Evolutionary conservation across 2,113 vertebrate genomes (phyloP).

Genomic region (Paratilapia polleni): DNA sequence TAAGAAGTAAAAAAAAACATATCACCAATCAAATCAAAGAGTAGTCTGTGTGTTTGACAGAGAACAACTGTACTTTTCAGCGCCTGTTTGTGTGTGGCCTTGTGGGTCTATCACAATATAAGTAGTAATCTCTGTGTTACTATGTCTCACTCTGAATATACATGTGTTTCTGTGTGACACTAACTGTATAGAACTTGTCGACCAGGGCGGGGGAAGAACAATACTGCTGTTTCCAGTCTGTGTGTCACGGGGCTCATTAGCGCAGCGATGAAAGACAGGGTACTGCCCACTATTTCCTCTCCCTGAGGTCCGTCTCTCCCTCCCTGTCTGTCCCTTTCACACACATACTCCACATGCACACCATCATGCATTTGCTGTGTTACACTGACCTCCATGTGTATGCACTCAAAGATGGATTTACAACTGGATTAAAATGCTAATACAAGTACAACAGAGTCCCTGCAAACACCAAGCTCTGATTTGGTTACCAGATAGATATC

Average conservation of each 20-base stretch:
- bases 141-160: constrained; percentile 27
- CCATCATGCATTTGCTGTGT: background rate
- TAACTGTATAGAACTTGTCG: constrained; percentile 56
- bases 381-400: constrained; percentile 18
- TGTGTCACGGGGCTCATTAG: constrained; percentile 79
- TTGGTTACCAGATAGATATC: background rate
- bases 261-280: constrained; percentile 71
- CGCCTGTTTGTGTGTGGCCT: background rate
- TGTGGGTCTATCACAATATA: constrained; percentile 7
- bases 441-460: background rate
- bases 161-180: constrained; percentile 55
- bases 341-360: constrained; percentile 8
- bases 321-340: constrained; percentile 46
- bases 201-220: constrained; percentile 62
- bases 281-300: constrained; percentile 76
- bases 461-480: background rate
- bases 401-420: background rate
- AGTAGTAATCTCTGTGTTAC: constrained; percentile 23
- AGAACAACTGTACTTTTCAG: background rate
- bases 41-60: constrained; percentile 8
- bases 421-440: background rate
- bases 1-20: background rate
- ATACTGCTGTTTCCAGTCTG: constrained; percentile 75
- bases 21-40: background rate
- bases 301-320: constrained; percentile 46